Evolutionary conservation across 1,140 invertebrate species (phyloP).

Genomic region (Sitophilus oryzae): DNA sequence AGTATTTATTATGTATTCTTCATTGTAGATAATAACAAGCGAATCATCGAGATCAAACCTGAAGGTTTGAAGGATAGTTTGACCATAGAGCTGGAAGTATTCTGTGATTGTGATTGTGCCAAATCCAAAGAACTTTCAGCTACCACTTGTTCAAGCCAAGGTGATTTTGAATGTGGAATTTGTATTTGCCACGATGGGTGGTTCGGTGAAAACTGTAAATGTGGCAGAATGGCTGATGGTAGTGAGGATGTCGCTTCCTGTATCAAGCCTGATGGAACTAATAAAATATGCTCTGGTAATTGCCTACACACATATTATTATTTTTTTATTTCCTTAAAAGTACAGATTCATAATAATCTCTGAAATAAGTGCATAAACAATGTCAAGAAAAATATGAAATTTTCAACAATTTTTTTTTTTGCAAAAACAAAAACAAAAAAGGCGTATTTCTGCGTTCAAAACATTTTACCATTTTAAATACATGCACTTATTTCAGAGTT

Average conservation of each 20-base stretch:
- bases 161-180: constrained; percentile 78
- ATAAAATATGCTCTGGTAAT: constrained; percentile 27
- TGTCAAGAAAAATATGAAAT: too few species aligned
- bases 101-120: constrained; percentile 88
- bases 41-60: constrained; percentile 65
- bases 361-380: too few species aligned
- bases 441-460: too few species aligned
- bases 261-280: constrained; percentile 16
- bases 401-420: too few species aligned
- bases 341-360: too few species aligned
- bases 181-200: constrained; percentile 74
- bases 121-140: constrained; percentile 40
- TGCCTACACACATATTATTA: background rate
- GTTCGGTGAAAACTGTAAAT: constrained; percentile 85
- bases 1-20: background rate
- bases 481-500: too few species aligned
- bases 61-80: constrained; percentile 87
- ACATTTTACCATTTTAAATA: too few species aligned
- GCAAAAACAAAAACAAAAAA: too few species aligned
- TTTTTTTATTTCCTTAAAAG: background rate
- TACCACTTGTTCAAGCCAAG: constrained; percentile 56
- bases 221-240: constrained; percentile 41
- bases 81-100: constrained; percentile 76
- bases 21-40: constrained; percentile 12
- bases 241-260: constrained; percentile 27